These are phyloP conservation scores for Irena cyanogastra DNA, from an alignment of 2,113 vertebrate species.

Conservation along the genomic window DNA sequence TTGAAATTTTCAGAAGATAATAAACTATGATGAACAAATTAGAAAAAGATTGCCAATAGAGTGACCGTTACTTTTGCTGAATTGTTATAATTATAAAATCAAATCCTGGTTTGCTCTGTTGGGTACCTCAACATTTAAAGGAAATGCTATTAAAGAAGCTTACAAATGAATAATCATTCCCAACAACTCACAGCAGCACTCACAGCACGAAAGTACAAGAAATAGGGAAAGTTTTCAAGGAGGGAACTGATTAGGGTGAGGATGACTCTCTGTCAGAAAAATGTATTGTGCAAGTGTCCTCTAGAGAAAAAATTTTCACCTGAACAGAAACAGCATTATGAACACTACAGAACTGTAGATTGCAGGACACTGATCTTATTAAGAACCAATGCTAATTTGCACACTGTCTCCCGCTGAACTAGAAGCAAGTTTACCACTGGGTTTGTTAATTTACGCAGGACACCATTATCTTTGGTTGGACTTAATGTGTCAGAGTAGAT, in stretches of 20 bases:
- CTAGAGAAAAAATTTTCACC: slow-evolving; percentile 92
- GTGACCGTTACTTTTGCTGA: slow-evolving; percentile 72
- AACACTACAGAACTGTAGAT: slow-evolving; percentile 75
- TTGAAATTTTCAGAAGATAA: slow-evolving; percentile 14
- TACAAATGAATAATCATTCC: slow-evolving; percentile 90
- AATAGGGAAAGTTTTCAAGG: slow-evolving; percentile 85
- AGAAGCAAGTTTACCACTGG: slow-evolving; percentile 95
- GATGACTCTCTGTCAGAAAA: slow-evolving; percentile 85
- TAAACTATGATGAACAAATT: slow-evolving; percentile 47
- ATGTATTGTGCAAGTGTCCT: slow-evolving; percentile 81
- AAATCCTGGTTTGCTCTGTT: slow-evolving; percentile 75
- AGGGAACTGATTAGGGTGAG: slow-evolving; percentile 86
- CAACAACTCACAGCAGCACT: slow-evolving; percentile 84
- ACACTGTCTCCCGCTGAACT: slow-evolving; percentile 89
- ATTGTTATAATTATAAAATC: slow-evolving; percentile 84
- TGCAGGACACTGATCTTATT: slow-evolving; percentile 88
- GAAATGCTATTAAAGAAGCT: slow-evolving; percentile 92
- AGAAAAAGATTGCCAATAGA: slow-evolving; percentile 32
- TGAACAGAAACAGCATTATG: slow-evolving; percentile 78
- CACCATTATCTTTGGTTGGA: slow-evolving; percentile 85
- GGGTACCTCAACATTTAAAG: slow-evolving; percentile 79
- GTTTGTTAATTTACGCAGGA: slow-evolving; percentile 98
- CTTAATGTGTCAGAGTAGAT: slow-evolving; percentile 82
- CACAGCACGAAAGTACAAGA: slow-evolving; percentile 82
- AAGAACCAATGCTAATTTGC: slow-evolving; percentile 97